Base-by-base conservation (phyloP, 2,797 vertebrate genomes). In the Myotis daubentonii region DNA sequence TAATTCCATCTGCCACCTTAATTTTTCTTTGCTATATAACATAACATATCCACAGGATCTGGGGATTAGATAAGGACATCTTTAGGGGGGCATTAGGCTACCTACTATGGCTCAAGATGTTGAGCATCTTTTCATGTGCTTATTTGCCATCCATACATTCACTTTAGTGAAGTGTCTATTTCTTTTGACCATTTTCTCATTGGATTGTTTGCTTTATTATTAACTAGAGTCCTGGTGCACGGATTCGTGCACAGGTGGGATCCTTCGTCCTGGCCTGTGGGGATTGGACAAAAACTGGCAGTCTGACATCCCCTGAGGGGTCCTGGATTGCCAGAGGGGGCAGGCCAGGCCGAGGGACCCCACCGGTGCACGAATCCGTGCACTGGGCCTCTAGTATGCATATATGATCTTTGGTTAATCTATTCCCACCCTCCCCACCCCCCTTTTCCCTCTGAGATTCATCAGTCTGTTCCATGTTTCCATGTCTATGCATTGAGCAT, bases 161-260 rank as follows among this genome's bases (percentile, higher is more conserved):
- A 72, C 8, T 76, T 92, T 22, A 72, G 68, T 71, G 49, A 86
- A 86, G 33, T 68, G 25, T n/a, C 33, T 57, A 0, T 78, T 17
- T 92, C 23, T 96, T 92, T 76, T 70, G 55, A 49, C 17, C 12
- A 70, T 79, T 38, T 92, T 68, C 44, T 81, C 71, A 75, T n/a
- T 65, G 55, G 3, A 53, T 83, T n/a, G 0, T 33, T 83, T 78
- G 38, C 41, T 66, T 44, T 60, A 78, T 70, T 89, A 79, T 5
- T 68, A 60, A 62, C 60, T 62, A 15, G 60, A 62, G 60, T 13
- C 28, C 60, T 6, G 25, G 2, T 62, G 60, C 60, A 62, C 0
- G 2, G 28, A 62, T 62, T 62, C 1, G 2, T 62, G 60, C 60
- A 15, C 6, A 3, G 28, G 13, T 15, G 60, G 60, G 1, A 30